These are phyloP conservation scores for Neolamprologus hecqui DNA, from an alignment of 2,113 vertebrate genomes.

Conservation along the genomic window DNA sequence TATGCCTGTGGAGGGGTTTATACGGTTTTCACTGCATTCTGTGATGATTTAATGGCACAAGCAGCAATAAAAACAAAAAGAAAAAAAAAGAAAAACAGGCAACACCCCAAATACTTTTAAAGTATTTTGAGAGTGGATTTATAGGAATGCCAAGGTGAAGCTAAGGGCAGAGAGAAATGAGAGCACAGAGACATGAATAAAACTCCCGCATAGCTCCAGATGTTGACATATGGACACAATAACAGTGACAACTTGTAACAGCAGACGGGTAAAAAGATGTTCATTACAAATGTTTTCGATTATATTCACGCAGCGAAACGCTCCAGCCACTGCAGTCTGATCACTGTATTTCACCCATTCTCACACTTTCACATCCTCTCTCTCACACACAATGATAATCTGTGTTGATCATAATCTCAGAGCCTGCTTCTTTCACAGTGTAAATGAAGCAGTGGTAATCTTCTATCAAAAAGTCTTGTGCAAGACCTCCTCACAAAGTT, in stretches of 20 bases:
- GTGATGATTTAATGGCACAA: constrained; percentile 9
- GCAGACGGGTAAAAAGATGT: background rate
- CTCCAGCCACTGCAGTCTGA: background rate
- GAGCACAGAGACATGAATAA: background rate
- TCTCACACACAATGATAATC: constrained; percentile 2
- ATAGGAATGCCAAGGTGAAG: background rate
- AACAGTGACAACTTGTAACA: background rate
- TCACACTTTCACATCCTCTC: background rate
- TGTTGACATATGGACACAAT: background rate
- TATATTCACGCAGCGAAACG: background rate
- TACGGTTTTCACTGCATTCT: background rate
- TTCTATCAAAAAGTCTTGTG: background rate
- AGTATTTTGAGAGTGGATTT: background rate
- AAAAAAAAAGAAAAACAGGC: background rate
- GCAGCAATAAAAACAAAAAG: background rate
- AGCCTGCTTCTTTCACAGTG: background rate
- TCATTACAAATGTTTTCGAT: background rate
- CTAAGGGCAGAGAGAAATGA: background rate
- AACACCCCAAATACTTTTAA: background rate
- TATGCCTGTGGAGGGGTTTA: background rate
- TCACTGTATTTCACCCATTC: background rate
- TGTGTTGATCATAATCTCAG: background rate
- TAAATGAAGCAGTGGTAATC: background rate
- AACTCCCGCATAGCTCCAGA: background rate
- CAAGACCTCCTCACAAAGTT: background rate